Evolutionary conservation across 92 coral and sea anemone genomes (phyloP).

Genomic region (Palythoa grandis): DNA sequence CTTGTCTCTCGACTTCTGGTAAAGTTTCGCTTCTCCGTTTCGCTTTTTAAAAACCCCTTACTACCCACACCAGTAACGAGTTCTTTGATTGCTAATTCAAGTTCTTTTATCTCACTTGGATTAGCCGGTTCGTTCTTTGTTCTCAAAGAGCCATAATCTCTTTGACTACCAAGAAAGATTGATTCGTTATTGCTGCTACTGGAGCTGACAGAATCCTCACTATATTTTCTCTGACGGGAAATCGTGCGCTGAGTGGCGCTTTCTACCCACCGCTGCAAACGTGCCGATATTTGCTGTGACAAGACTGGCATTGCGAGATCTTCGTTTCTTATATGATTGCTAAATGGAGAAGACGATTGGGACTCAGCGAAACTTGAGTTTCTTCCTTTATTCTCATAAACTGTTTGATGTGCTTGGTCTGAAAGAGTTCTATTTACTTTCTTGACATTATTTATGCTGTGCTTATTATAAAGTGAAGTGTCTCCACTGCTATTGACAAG

Average conservation of each 20-base stretch:
- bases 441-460: slow-evolving; percentile 11
- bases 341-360: background rate
- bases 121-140: slow-evolving; percentile 26
- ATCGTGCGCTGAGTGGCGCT: slow-evolving; percentile 19
- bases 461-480: slow-evolving; percentile 24
- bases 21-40: background rate
- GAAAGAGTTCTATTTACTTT: slow-evolving; percentile 19
- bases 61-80: slow-evolving; percentile 27
- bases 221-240: slow-evolving; percentile 19
- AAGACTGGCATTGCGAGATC: slow-evolving; percentile 10
- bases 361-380: background rate
- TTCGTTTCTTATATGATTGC: background rate
- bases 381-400: background rate
- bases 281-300: slow-evolving; percentile 33
- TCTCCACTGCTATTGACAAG: slow-evolving; percentile 29
- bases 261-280: slow-evolving; percentile 38
- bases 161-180: background rate
- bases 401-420: background rate
- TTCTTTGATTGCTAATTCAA: slow-evolving; percentile 34
- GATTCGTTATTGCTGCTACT: slow-evolving; percentile 31
- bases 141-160: background rate
- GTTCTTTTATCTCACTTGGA: slow-evolving; percentile 29
- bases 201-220: slow-evolving; percentile 36
- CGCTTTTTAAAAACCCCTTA: slow-evolving; percentile 6
- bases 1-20: slow-evolving; percentile 15